Conservation (phyloP, 2,888 invertebrate genomes). For the Aproaerema taeniolella region DNA sequence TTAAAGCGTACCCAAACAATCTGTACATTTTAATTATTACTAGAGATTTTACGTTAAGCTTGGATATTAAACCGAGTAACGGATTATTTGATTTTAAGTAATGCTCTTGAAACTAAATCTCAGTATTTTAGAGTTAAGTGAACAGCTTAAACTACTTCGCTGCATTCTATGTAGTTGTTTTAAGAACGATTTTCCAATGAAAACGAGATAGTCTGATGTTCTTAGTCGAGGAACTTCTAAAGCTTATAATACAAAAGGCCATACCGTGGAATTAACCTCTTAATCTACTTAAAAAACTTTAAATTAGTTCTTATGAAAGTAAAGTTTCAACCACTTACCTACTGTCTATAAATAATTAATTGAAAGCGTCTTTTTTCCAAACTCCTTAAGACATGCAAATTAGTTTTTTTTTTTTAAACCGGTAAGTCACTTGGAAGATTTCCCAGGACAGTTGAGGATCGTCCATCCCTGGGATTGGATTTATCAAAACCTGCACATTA, state of each 20-base stretch:
- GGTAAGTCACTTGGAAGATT: constrained; percentile 17
- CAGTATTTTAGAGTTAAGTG: too few species aligned
- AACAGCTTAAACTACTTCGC: too few species aligned
- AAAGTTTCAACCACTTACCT: constrained; percentile 3
- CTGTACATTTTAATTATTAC: too few species aligned
- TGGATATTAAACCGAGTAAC: too few species aligned
- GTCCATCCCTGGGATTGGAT: constrained; percentile 20
- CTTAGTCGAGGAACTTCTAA: too few species aligned
- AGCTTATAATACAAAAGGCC: not conserved
- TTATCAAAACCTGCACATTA: constrained; percentile 16
- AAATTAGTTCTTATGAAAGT: constrained; percentile 10
- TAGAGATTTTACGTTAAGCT: too few species aligned
- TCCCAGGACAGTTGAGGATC: constrained; percentile 17
- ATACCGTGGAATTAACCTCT: not conserved
- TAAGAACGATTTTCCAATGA: too few species aligned
- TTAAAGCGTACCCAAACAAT: too few species aligned
- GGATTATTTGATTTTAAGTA: too few species aligned
- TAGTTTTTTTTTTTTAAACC: constrained; percentile 18
- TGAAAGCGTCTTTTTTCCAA: constrained; percentile 17
- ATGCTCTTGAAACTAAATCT: too few species aligned
- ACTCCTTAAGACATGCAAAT: constrained; percentile 18
- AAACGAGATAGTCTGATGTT: too few species aligned
- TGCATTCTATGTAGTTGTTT: too few species aligned
- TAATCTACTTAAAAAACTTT: constrained; percentile 6
- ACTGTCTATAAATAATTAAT: constrained; percentile 21